Base-by-base conservation (phyloP, 2,888 invertebrate genomes). In the Phania funesta region DNA sequence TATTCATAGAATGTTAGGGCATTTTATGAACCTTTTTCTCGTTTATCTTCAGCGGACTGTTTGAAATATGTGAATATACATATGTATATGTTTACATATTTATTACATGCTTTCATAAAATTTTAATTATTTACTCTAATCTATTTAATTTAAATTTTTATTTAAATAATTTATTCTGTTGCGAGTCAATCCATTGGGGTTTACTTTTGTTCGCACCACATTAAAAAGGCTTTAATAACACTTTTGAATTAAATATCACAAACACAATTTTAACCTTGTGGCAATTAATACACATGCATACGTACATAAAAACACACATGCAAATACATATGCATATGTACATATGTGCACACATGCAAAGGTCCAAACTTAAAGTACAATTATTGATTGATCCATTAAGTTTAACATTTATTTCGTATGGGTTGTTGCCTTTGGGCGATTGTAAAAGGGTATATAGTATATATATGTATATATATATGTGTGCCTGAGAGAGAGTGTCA, bases 341-440 rank as follows among this genome's bases (percentile, higher is more conserved):
- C 20, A 38, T 8, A 16, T 11, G 11, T 4, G 26, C 1, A 20
- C 13, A 24, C 29, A 26, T 26, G 16, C 13, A 44, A 54, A 58
- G 16, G 16, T 18, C 32, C 60, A 29, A 68, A 76, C 24, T 68
- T 41, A 35, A 44, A 16, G 44, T 35, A 60, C 68, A 76, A 44
- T 60, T 76, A 68, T 62, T 68, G 50, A 68, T 68, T 76, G 76
- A 76, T 60, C 67, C 60, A 68, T 68, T 60, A 68, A 76, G 18
- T 22, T 8, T 38, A 50, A 32, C 32, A 44, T 56, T 22, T 26
- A 32, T 46, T 41, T 56, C 32, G 18, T 11, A 46, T 46, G 20
- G n/a, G 54, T 56, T 46, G 46, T 18, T 48, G 20, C 20, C 32
- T 20, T 64, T 44, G 9, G 1, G n/a, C 29, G n/a, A n/a, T n/a